These are phyloP conservation scores for Drosophila suboccidentalis DNA, from an alignment of 2,888 invertebrate genomes.

Conservation along the genomic window DNA sequence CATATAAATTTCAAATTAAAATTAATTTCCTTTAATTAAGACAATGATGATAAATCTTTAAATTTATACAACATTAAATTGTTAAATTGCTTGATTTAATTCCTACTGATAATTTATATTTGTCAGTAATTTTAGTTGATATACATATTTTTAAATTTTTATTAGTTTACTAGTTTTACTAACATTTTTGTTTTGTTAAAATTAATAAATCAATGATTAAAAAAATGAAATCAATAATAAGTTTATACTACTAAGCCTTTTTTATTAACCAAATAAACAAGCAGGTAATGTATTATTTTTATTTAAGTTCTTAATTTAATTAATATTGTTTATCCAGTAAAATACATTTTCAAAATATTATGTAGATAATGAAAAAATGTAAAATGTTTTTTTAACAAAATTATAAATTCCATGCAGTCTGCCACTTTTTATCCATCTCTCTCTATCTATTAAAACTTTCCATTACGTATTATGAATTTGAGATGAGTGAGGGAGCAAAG, in stretches of 20 bases:
- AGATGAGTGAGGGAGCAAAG: neutral
- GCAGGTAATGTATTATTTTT: neutral
- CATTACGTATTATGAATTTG: conserved; percentile 37
- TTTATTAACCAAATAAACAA: neutral
- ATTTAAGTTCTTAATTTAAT: neutral
- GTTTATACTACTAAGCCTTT: neutral
- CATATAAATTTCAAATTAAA: conserved; percentile 1
- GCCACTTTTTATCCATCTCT: neutral
- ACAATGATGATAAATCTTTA: too few relatives aligned
- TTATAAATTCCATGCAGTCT: conserved; percentile 11
- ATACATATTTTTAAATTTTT: neutral
- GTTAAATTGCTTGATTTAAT: too few relatives aligned
- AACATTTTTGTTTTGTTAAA: neutral
- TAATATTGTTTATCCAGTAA: neutral
- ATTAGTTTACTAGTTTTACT: neutral
- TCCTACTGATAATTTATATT: neutral
- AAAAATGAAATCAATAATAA: too few relatives aligned
- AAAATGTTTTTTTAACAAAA: neutral
- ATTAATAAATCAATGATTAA: neutral
- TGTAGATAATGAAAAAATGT: neutral
- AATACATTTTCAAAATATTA: neutral
- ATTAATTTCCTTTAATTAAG: neutral
- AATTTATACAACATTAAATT: too few relatives aligned
- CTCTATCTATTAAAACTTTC: conserved; percentile 31
- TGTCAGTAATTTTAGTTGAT: neutral